A percentile compares a stretch with the other conserved stretches of the same genome.
Conservation (phyloP, 2,797 vertebrate species). For the Alfaro cultratus region DNA sequence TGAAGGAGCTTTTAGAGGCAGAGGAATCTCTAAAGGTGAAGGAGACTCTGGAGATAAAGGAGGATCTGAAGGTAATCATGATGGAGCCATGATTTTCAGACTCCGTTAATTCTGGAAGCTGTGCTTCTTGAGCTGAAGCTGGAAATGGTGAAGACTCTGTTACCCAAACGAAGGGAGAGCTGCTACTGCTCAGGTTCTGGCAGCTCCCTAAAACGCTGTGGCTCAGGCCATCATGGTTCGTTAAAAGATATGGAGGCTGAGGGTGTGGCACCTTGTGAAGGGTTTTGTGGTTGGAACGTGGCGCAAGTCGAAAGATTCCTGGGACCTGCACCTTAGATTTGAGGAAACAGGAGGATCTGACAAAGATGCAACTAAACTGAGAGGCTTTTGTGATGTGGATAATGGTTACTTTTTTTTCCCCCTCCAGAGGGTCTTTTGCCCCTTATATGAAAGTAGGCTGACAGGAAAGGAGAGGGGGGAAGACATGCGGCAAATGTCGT, state of each 20-base stretch:
- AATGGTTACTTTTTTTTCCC: neutral
- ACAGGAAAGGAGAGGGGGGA: too few relatives aligned
- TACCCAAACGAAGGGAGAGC: too few relatives aligned
- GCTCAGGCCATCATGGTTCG: neutral
- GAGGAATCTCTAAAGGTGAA: neutral
- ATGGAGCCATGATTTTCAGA: neutral
- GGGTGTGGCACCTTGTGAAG: neutral
- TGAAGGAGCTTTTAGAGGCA: neutral
- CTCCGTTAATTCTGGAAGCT: neutral
- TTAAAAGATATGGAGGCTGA: neutral
- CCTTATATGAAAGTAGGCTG: too few relatives aligned
- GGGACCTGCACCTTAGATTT: neutral
- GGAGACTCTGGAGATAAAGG: neutral
- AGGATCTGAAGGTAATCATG: neutral
- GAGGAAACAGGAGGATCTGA: neutral
- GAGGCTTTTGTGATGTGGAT: neutral
- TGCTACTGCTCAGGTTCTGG: too few relatives aligned
- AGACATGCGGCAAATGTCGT: too few relatives aligned
- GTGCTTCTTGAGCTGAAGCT: too few relatives aligned
- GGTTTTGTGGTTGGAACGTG: neutral
- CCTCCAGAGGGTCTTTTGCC: too few relatives aligned
- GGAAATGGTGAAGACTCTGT: neutral
- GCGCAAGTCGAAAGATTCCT: too few relatives aligned
- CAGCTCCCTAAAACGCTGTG: neutral
- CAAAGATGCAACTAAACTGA: neutral